phyloP scores from a whole-genome alignment of 2,797 vertebrate species.

The Acanthurus leucopareius region DNA sequence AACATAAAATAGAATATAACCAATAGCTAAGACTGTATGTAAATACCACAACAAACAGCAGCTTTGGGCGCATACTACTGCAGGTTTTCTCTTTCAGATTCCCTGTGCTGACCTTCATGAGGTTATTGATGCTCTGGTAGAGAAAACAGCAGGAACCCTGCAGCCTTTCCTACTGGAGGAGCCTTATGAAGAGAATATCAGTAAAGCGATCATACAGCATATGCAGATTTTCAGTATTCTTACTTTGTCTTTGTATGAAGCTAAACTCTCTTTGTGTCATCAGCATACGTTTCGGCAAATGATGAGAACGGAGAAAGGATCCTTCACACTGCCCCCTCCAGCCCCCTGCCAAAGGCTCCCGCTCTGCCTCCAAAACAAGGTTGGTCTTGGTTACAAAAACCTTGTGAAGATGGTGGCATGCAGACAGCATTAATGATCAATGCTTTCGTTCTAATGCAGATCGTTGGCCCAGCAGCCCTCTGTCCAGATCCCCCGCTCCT shows the following conservation, averaged over 20 bases:
- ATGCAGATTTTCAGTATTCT: neutral
- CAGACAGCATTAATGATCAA: neutral
- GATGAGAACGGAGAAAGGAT: conserved; percentile 89
- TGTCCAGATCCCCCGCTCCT: conserved; percentile 77
- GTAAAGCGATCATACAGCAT: conserved; percentile 73
- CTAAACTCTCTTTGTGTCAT: conserved; percentile 18
- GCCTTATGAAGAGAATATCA: conserved; percentile 90
- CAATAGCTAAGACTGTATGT: neutral
- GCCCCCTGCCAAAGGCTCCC: conserved; percentile 75
- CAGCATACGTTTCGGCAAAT: conserved; percentile 90
- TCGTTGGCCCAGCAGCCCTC: conserved; percentile 78
- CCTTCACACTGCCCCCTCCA: conserved; percentile 79
- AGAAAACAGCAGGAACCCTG: conserved; percentile 86
- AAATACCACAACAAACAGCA: neutral
- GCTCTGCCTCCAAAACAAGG: conserved; percentile 87
- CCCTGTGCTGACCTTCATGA: conserved; percentile 88
- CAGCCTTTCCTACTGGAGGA: conserved; percentile 88
- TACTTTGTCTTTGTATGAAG: neutral
- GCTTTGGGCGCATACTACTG: neutral
- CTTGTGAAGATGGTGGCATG: neutral
- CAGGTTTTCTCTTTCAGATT: conserved; percentile 70
- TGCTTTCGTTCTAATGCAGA: conserved; percentile 56
- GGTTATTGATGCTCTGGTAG: conserved; percentile 89
- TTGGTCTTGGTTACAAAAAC: conserved; percentile 29
- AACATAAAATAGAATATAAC: no score